phyloP scores from a whole-genome alignment of 2,113 vertebrate species.

The Oryzias curvinotus region DNA sequence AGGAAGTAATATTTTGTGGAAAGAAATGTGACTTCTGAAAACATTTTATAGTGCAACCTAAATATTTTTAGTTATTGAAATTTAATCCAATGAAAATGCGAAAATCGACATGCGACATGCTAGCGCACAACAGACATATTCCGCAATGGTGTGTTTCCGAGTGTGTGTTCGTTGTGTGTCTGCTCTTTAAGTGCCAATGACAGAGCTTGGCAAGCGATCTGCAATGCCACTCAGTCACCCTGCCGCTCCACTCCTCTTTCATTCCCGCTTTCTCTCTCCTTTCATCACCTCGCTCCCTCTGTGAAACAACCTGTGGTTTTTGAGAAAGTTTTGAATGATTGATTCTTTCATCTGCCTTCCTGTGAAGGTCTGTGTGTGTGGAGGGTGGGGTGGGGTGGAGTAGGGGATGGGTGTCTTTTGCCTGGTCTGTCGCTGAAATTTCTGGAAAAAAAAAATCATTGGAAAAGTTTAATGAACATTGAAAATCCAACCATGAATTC shows the following conservation, averaged over 20 bases:
- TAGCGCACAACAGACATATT: neutral
- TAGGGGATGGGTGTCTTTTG: too few relatives aligned
- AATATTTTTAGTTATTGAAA: neutral
- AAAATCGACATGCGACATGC: neutral
- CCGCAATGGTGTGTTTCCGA: slow-evolving; percentile 15
- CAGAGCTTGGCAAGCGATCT: slow-evolving; percentile 61
- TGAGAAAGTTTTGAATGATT: slow-evolving; percentile 51
- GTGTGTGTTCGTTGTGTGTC: slow-evolving; percentile 16
- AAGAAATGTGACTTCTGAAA: too few relatives aligned
- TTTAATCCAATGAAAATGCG: neutral
- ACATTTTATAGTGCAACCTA: too few relatives aligned
- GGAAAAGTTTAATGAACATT: too few relatives aligned
- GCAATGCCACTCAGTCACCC: slow-evolving; percentile 62
- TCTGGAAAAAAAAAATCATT: too few relatives aligned
- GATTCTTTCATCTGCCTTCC: slow-evolving; percentile 55
- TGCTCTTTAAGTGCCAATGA: slow-evolving; percentile 48
- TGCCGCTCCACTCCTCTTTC: slow-evolving; percentile 43
- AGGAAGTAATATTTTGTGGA: slow-evolving; percentile 28
- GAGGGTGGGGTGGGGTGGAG: too few relatives aligned
- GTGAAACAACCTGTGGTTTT: slow-evolving; percentile 53
- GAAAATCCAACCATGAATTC: too few relatives aligned
- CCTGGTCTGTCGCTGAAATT: too few relatives aligned
- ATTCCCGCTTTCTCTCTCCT: slow-evolving; percentile 46
- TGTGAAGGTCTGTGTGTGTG: neutral
- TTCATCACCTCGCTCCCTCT: slow-evolving; percentile 57